Evolutionary conservation across 2,113 vertebrate species (phyloP), one percentile per base, ranked within the genome.

Genomic region (Vireo altiloquus): DNA sequence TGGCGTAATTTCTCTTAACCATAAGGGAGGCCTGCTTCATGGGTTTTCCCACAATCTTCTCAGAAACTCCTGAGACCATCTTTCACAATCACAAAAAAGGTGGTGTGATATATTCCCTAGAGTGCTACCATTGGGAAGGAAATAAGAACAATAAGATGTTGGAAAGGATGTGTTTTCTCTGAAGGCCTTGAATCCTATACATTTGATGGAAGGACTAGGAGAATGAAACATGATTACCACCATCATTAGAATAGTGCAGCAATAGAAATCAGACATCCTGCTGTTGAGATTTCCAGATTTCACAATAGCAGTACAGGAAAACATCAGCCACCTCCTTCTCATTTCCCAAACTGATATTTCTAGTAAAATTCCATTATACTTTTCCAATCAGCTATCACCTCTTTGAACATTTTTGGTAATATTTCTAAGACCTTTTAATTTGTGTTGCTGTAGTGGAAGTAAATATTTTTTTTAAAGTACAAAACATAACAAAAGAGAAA

Each of bases 401-500:
- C 68, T 66, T 88, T 30, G 53, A 83, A 52, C 15, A 21, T 30
- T 78, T 90, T 76, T 78, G 40, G 28, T 57, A 78, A 2, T 76
- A 77, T 74, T 90, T 90, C 59, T 76, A 39, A 71, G 88, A 87
- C 68, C 10, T 94, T 89, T 89, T 56, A 53, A 7, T 75, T 23
- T 15, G 3, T 75, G 49, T 83, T 92, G 52, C 57, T 87, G 22
- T 71, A 91, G 39, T 63, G n/a, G 31, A 97, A 90, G 15, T 86
- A 92, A 90, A 71, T 86, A 82, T 68, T 63, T 30, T 64, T 50
- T 17, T 11, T 15, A 1, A 12, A 92, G 66, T 78, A 90, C 71
- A 84, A 91, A 95, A 84, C 59, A 88, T 83, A 86, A 66, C 60
- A 70, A 74, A 93, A 91, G 75, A 70, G 71, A 78, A 94, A 56